A percentile compares a stretch with the other conserved stretches of the same genome.
Evolutionary conservation across 2,888 invertebrate species (phyloP).

Genomic region (Trilocha varians): DNA sequence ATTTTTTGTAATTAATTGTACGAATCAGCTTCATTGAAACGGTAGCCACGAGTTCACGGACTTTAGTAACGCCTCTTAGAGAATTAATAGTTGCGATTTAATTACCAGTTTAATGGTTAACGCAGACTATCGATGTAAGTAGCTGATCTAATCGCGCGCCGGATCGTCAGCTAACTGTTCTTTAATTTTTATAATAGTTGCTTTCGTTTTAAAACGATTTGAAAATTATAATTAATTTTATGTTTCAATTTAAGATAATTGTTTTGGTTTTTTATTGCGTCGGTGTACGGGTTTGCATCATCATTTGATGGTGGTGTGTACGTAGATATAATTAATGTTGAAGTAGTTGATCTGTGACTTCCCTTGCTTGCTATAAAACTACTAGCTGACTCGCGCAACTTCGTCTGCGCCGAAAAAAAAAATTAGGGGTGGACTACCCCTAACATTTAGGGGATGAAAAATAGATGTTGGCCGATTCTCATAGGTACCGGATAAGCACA

Average conservation of each 20-base stretch:
- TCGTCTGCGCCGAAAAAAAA: no score
- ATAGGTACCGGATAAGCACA: no score
- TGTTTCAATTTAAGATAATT: not conserved
- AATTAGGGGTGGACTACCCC: no score
- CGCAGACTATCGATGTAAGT: constrained; percentile 38
- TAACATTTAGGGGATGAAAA: no score
- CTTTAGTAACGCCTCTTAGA: constrained; percentile 50
- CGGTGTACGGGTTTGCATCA: no score
- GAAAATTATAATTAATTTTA: not conserved
- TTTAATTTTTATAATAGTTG: not conserved
- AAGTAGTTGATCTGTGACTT: no score
- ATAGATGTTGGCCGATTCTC: no score
- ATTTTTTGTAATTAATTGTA: not conserved
- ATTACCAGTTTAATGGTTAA: constrained; percentile 45
- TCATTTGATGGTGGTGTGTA: no score
- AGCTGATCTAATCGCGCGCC: constrained; percentile 31
- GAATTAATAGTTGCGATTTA: constrained; percentile 56
- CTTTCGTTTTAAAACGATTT: not conserved
- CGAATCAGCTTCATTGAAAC: constrained; percentile 1
- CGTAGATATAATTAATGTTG: no score
- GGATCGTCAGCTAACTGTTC: constrained; percentile 19
- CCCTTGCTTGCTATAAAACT: no score
- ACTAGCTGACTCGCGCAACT: no score
- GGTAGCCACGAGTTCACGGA: constrained; percentile 29
- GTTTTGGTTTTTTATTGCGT: no score